Evolutionary conservation across 2,888 invertebrate genomes (phyloP).

Genomic region (Hydropsyche betteni): DNA sequence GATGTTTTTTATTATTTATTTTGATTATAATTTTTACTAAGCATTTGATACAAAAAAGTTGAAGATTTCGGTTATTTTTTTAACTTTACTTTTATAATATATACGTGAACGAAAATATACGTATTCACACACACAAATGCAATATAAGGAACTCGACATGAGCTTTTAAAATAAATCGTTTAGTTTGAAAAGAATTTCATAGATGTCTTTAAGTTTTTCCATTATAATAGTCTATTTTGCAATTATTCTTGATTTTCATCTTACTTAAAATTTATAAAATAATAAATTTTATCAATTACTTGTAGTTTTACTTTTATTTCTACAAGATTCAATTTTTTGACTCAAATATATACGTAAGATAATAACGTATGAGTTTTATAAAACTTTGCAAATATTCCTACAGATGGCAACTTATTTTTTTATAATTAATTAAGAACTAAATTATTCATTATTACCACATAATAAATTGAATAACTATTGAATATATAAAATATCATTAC

Average conservation of each 20-base stretch:
- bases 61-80: background rate
- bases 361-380: no score
- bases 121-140: background rate
- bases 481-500: no score
- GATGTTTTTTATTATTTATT: no score
- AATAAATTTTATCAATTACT: no score
- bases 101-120: no score
- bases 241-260: background rate
- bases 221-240: background rate
- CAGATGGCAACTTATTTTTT: background rate
- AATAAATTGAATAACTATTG: no score
- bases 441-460: background rate
- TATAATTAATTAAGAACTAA: background rate
- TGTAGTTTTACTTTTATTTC: no score
- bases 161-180: background rate
- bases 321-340: no score
- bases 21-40: background rate
- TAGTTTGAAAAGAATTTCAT: constrained; percentile 2
- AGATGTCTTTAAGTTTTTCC: constrained; percentile 14
- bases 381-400: background rate
- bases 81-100: background rate
- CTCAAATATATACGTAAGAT: no score
- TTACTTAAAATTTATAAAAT: no score
- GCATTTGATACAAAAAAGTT: background rate
- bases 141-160: background rate